These are phyloP conservation scores for Ciconia maguari DNA, from an alignment of 2,113 vertebrate species.

Conservation along the genomic window DNA sequence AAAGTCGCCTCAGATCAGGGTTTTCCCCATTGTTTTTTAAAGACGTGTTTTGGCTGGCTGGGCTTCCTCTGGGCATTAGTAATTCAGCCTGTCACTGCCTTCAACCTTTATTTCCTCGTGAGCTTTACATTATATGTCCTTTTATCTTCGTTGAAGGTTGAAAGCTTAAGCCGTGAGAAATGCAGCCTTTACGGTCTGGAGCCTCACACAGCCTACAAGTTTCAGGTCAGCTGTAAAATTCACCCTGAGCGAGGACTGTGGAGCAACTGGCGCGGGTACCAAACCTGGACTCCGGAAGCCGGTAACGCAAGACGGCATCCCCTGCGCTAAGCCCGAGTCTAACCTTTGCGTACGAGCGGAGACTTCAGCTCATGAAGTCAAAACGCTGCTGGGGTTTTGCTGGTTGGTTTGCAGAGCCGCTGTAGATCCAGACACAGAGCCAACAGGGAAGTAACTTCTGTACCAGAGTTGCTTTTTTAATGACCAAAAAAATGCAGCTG, in stretches of 20 bases:
- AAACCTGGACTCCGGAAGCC: slow-evolving; percentile 51
- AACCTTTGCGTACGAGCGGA: background rate
- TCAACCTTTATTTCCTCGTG: accelerated
- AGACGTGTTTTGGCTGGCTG: background rate
- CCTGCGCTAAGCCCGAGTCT: accelerated
- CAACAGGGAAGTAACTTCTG: background rate
- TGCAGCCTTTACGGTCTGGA: slow-evolving; percentile 41
- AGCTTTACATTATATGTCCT: accelerated
- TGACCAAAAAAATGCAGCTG: accelerated
- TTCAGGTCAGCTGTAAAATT: slow-evolving; percentile 72
- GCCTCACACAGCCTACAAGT: slow-evolving; percentile 70
- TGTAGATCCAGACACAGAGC: accelerated
- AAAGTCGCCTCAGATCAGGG: background rate
- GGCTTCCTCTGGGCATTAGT: background rate
- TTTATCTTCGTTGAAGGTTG: slow-evolving; percentile 31
- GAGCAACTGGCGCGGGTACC: slow-evolving; percentile 66
- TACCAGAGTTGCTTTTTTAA: background rate
- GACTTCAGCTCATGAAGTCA: accelerated
- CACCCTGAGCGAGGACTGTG: slow-evolving; percentile 57
- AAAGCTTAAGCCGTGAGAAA: background rate
- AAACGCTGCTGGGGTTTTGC: background rate
- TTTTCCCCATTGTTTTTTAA: accelerated
- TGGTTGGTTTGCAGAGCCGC: background rate
- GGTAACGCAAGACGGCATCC: slow-evolving; percentile 2
- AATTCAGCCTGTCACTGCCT: background rate